A percentile compares a stretch with the other conserved stretches of the same genome.
phyloP scores from a whole-genome alignment of 1,140 invertebrate genomes.

The Bemisia tabaci region DNA sequence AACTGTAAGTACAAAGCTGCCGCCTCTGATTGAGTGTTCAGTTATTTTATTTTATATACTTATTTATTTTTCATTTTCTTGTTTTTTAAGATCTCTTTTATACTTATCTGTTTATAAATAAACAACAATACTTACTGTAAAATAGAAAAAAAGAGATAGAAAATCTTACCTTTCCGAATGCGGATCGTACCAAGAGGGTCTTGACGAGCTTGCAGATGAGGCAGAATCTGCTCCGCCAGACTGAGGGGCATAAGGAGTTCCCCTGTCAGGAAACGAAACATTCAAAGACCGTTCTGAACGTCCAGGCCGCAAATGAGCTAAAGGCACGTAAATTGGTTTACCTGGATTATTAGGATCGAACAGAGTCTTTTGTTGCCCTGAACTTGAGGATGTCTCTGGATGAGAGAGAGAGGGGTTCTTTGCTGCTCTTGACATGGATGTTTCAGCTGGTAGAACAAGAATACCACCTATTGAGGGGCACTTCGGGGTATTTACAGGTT shows the following conservation, averaged over 20 bases:
- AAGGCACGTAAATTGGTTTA: conserved; percentile 47
- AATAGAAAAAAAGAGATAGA: conserved; percentile 1
- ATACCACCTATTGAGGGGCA: background rate
- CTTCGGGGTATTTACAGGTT: background rate
- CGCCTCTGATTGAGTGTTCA: background rate
- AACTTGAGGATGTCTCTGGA: background rate
- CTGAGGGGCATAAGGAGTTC: conserved; percentile 11
- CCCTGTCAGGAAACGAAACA: conserved; percentile 5
- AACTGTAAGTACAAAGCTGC: no score
- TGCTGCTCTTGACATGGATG: background rate
- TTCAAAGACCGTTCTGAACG: background rate
- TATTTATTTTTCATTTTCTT: conserved; percentile 5
- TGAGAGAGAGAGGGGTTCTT: background rate
- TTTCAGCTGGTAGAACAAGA: background rate
- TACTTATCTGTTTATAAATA: background rate
- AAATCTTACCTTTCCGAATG: conserved; percentile 34
- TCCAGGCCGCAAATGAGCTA: conserved; percentile 30
- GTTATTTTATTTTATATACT: background rate
- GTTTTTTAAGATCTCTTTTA: background rate
- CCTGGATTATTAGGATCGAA: conserved; percentile 54
- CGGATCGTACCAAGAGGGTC: conserved; percentile 40
- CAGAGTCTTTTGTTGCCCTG: conserved; percentile 22
- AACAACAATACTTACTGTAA: background rate
- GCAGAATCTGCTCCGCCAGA: conserved; percentile 24
- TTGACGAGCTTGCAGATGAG: conserved; percentile 2